A percentile compares a stretch with the other conserved stretches of the same genome.
These are phyloP conservation scores for Dryobates pubescens DNA, from an alignment of 2,797 vertebrate species.

Conservation along the genomic window DNA sequence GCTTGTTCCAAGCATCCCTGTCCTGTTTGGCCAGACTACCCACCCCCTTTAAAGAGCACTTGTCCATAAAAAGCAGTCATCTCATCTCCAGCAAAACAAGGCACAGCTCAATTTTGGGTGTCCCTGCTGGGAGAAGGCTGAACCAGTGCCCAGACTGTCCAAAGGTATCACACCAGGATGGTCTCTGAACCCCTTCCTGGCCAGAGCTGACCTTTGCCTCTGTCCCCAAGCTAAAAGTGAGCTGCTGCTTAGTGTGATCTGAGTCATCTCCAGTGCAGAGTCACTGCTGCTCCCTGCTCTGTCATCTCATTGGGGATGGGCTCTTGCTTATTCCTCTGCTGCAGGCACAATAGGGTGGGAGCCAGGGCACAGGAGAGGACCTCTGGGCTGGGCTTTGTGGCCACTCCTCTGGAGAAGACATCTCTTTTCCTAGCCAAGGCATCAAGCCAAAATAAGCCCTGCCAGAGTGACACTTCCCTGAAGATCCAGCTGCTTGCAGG, in stretches of 20 bases:
- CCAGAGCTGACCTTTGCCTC: background rate
- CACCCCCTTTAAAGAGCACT: background rate
- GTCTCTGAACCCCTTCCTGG: accelerated
- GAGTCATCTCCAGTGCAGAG: background rate
- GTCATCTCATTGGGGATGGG: background rate
- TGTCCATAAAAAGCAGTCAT: background rate
- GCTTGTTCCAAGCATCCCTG: background rate
- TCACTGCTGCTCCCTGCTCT: background rate
- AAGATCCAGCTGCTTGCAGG: background rate
- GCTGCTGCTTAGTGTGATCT: background rate
- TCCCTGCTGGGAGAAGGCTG: background rate
- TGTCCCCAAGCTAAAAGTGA: background rate
- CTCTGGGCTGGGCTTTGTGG: accelerated
- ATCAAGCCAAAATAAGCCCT: background rate
- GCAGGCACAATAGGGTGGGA: background rate
- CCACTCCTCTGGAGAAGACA: background rate
- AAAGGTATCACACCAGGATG: background rate
- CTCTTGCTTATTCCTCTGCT: background rate
- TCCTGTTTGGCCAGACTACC: background rate
- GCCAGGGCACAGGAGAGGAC: accelerated
- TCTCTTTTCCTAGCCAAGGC: background rate
- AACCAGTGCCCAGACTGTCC: background rate
- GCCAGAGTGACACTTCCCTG: background rate
- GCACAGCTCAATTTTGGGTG: background rate
- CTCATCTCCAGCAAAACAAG: background rate